Evolutionary conservation across 2,888 invertebrate species (phyloP), one percentile per base, ranked within the genome.

Genomic region (Cryptus armator): DNA sequence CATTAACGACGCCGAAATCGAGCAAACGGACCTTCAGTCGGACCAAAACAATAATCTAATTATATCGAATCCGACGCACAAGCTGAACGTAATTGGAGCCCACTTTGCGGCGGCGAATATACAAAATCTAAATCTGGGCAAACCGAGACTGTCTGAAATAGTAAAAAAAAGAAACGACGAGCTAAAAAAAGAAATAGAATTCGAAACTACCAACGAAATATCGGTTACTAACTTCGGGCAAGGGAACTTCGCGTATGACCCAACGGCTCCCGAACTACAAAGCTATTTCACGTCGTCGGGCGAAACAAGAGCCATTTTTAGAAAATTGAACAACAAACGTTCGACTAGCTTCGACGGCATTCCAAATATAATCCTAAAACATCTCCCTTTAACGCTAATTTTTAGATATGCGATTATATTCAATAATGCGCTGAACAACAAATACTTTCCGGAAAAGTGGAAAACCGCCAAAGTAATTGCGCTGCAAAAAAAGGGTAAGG

Each of bases 391-490:
- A 1, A 71, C 29, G 44, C n/a, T 66, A 7, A 75, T 86, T 0
- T 10, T 10, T 1, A 32, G 74, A 29, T 62, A 75, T 14, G 48
- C 76, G 0, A 83, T 80, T 9, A 1, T 86, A 6, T 81, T 87
- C 44, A 84, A 87, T 19, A 87, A 86, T 12, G 56, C 88, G 0
- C 84, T 85, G 37, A 91, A 92, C 12, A 88, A 87, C 19, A 87
- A 75, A 5, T 86, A 89, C 44, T 91, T 91, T 86, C 91, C 92
- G 0, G 48, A 29, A 0, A 76, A 14, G 3, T 88, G 88, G 88
- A 89, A 88, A 83, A 81, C 29, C 12, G 89, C 89, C 0, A 90
- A 89, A 81, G 71, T 89, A 0, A 86, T 89, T 0, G 74, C 89
- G 0, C 70, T 89, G 6, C 9, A 64, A 5, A 89, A 89, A 77